Conservation (phyloP, 1,140 invertebrate species). For the Drosophila sproati region DNA sequence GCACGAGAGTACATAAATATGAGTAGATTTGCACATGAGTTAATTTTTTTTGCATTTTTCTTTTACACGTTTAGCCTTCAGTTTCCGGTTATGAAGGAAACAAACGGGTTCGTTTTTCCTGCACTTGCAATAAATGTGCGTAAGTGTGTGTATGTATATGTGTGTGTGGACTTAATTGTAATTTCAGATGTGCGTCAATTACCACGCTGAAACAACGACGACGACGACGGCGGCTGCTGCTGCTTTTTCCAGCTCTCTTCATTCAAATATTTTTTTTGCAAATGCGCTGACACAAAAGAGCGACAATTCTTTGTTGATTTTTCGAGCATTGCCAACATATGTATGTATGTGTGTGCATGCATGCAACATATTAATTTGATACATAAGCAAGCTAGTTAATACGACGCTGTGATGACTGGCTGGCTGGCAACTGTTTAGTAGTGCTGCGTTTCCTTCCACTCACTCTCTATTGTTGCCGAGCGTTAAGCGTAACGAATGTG, state of each 20-base stretch:
- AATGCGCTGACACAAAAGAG: constrained; percentile 39
- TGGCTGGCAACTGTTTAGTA: constrained; percentile 45
- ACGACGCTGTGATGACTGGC: constrained; percentile 1
- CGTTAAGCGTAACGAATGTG: constrained; percentile 72
- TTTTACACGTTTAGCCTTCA: constrained; percentile 80
- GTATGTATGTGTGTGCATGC: constrained; percentile 9
- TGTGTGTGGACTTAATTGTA: constrained; percentile 69
- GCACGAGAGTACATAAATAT: constrained; percentile 9
- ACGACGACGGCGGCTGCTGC: background rate
- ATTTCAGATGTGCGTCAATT: constrained; percentile 76
- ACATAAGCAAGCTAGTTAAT: constrained; percentile 39
- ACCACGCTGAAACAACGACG: constrained; percentile 27
- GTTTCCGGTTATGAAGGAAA: constrained; percentile 82
- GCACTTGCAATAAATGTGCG: constrained; percentile 49
- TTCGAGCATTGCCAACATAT: constrained; percentile 26
- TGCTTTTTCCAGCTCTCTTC: constrained; percentile 12
- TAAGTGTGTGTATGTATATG: constrained; percentile 1
- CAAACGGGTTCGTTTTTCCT: constrained; percentile 65
- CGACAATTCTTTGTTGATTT: constrained; percentile 44
- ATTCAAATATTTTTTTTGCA: constrained; percentile 8
- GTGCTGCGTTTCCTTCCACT: constrained; percentile 3
- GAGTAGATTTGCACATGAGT: constrained; percentile 25
- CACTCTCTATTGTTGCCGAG: constrained; percentile 32
- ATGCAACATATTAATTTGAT: constrained; percentile 43
- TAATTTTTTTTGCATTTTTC: constrained; percentile 55